Evolutionary conservation across 2,113 vertebrate genomes (phyloP).

Genomic region (Taxidea taxus): DNA sequence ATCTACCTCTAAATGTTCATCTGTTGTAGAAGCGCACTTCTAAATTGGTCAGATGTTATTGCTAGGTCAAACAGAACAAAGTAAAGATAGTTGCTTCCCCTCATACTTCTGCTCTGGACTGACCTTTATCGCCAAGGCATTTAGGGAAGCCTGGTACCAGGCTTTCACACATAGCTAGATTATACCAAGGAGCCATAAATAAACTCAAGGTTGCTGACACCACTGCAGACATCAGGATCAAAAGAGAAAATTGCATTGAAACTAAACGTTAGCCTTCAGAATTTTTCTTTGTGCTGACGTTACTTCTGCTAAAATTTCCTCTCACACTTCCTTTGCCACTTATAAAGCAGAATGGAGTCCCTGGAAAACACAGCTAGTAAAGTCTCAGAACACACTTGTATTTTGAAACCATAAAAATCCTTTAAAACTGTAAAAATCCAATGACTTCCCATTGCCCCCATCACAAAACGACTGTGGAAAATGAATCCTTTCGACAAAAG

Average conservation of each 20-base stretch:
- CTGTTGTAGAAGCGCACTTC: neutral
- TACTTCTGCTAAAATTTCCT: neutral
- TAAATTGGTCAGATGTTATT: neutral
- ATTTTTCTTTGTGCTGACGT: neutral
- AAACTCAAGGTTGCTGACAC: constrained; percentile 32
- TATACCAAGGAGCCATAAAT: constrained; percentile 50
- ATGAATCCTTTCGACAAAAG: neutral
- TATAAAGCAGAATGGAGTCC: neutral
- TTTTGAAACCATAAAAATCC: neutral
- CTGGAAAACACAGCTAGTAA: neutral
- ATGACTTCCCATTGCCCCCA: neutral
- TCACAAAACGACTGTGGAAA: neutral
- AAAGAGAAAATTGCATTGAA: constrained; percentile 50
- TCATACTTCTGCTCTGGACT: neutral
- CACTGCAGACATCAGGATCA: constrained; percentile 20
- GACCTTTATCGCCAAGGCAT: neutral
- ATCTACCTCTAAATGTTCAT: neutral
- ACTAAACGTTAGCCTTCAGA: neutral
- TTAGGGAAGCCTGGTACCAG: constrained; percentile 42
- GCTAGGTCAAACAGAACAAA: neutral
- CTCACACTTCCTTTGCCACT: neutral
- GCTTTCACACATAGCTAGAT: neutral
- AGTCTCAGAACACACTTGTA: neutral
- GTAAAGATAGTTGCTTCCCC: neutral
- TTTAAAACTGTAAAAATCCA: neutral